Evolutionary conservation across 2,113 vertebrate species (phyloP).

Genomic region (Alligator mississippiensis): DNA sequence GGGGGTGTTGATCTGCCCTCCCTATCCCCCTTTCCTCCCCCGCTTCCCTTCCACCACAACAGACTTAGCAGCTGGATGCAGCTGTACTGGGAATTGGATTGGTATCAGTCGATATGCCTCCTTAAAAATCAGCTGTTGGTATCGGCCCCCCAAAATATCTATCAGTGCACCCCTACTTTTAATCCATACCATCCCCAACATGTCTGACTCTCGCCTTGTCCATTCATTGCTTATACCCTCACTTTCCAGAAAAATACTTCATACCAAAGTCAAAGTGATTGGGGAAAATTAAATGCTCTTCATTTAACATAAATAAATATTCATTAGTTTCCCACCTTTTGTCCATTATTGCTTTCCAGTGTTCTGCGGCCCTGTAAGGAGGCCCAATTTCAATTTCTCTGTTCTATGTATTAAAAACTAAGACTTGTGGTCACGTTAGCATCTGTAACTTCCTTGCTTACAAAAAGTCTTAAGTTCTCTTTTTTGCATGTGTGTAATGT

Average conservation of each 20-base stretch:
- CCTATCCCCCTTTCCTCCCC: too few relatives aligned
- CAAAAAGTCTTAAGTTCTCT: not conserved
- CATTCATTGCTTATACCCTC: slow-evolving; percentile 48
- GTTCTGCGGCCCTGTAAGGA: not conserved
- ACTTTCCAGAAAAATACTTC: slow-evolving; percentile 45
- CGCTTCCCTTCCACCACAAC: too few relatives aligned
- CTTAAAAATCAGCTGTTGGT: slow-evolving; percentile 17
- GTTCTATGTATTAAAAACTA: not conserved
- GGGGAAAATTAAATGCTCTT: not conserved
- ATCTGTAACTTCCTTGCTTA: not conserved
- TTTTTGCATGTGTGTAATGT: not conserved
- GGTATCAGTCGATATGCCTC: slow-evolving; percentile 7
- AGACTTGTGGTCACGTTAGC: not conserved
- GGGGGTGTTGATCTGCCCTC: too few relatives aligned
- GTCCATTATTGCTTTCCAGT: not conserved
- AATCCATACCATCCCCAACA: slow-evolving; percentile 7
- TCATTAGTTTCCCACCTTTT: too few relatives aligned
- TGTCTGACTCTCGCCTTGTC: slow-evolving; percentile 45
- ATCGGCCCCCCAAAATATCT: slow-evolving; percentile 4
- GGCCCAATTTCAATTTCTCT: not conserved
- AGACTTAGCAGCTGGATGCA: too few relatives aligned
- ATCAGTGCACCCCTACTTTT: slow-evolving; percentile 18
- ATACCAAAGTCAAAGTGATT: not conserved
- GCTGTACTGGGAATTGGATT: too few relatives aligned
- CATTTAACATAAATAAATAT: too few relatives aligned